phyloP scores from a whole-genome alignment of 2,113 vertebrate genomes.

The Leptobrachium ailaonicum region DNA sequence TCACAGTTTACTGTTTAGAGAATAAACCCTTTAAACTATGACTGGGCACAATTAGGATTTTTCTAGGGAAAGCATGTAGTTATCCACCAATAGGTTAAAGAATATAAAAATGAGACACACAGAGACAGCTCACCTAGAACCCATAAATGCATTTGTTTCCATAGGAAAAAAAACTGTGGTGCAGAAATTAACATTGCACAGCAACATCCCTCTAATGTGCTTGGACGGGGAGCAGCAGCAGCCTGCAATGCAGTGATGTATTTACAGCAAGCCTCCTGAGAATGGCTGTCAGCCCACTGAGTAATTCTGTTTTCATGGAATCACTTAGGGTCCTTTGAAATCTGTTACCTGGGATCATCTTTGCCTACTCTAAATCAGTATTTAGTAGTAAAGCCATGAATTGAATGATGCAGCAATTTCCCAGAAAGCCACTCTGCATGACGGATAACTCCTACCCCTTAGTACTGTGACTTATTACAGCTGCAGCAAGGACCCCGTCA shows the following conservation, averaged over 20 bases:
- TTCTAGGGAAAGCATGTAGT: too few species aligned
- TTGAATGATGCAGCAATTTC: conserved; percentile 33
- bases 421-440: conserved; percentile 22
- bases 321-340: background rate
- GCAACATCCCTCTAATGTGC: background rate
- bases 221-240: background rate
- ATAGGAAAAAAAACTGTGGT: background rate
- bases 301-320: background rate
- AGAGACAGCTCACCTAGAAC: too few species aligned
- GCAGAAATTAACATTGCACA: background rate
- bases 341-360: background rate
- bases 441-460: conserved; percentile 11
- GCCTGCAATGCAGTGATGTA: conserved; percentile 39
- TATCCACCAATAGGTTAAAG: too few species aligned
- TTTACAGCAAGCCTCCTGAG: background rate
- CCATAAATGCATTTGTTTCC: too few species aligned
- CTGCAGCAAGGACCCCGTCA: conserved; percentile 32
- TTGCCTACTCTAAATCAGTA: background rate
- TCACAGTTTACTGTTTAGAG: too few species aligned
- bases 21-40: too few species aligned
- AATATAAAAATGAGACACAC: too few species aligned
- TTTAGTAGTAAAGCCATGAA: background rate
- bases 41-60: too few species aligned
- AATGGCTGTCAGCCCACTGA: background rate
- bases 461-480: conserved; percentile 2